Evolutionary conservation across 2,113 vertebrate genomes (phyloP), one percentile per base, ranked within the genome.

Genomic region (Leptobrachium leishanense): DNA sequence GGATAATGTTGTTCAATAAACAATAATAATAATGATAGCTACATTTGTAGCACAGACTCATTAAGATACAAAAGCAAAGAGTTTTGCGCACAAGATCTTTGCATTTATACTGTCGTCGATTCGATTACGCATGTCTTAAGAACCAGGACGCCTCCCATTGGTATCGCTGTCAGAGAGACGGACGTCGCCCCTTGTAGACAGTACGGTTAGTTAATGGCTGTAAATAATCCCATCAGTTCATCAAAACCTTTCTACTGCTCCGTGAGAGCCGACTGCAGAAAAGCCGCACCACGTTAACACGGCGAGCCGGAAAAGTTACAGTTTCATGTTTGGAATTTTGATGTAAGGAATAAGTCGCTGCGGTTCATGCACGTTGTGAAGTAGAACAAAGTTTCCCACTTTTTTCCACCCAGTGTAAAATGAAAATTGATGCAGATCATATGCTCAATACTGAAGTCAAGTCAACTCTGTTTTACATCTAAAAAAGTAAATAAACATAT

Each of bases 131-230:
- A 62, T 46, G 55, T 67, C 57, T 13, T 31, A 20, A 50, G 63
- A 77, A 64, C 64, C 43, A 71, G 68, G 31, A 63, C 64, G 42
- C 67, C 20, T 40, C 76, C 68, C n/a, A 57, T 66, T 46, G 75
- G 13, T 15, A 69, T 44, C 15, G 66, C 54, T 62, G 66, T 13
- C 68, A 70, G n/a, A 40, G 67, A 62, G 43, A 78, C 40, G 12
- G 64, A 59, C 68, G 43, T 3, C 43, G 10, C 75, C 44, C 20
- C 66, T 57, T 69, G 57, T 68, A 6, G 44, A 39, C 50, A 53
- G 31, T 13, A 50, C 2, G 66, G 40, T 44, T 31, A 11, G 15
- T 66, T 74, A 39, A 53, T 41, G 11, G 9, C 10, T 40, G n/a
- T 15, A 62, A 59, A 69, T 59, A 69, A 77, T 62, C n/a, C 41